phyloP scores from a whole-genome alignment of 2,888 invertebrate genomes.

The Alentia gelatinosa region DNA sequence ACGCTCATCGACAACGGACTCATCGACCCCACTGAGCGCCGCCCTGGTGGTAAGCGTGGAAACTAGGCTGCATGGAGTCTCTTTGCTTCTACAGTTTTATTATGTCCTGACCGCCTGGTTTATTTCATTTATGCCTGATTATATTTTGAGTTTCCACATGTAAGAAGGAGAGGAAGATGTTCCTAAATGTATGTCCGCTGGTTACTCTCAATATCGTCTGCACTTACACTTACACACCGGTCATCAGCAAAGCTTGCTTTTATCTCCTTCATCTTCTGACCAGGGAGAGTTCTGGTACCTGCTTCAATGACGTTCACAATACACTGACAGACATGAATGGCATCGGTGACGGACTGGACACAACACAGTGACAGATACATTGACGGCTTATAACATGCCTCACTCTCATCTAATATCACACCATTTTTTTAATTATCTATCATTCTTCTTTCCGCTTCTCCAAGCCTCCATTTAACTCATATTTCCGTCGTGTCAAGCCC shows the following conservation, averaged over 20 bases:
- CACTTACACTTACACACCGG: not conserved
- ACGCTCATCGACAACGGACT: conserved; percentile 51
- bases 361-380: too few relatives aligned
- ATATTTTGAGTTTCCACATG: not conserved
- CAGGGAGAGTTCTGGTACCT: too few relatives aligned
- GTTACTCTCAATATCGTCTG: not conserved
- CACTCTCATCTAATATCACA: not conserved
- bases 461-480: not conserved
- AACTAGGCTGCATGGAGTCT: conserved; percentile 7
- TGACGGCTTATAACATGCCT: not conserved
- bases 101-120: not conserved
- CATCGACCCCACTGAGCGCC: conserved; percentile 27
- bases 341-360: not conserved
- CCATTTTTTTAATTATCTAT: not conserved
- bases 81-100: not conserved
- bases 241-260: not conserved
- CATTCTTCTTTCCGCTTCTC: not conserved
- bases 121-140: not conserved
- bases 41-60: conserved; percentile 40
- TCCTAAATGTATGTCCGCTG: not conserved
- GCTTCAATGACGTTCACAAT: too few relatives aligned
- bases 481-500: not conserved
- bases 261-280: too few relatives aligned
- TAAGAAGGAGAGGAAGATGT: not conserved
- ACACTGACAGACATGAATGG: too few relatives aligned